Evolutionary conservation across 1,140 invertebrate genomes (phyloP).

Genomic region (Apis cerana): DNA sequence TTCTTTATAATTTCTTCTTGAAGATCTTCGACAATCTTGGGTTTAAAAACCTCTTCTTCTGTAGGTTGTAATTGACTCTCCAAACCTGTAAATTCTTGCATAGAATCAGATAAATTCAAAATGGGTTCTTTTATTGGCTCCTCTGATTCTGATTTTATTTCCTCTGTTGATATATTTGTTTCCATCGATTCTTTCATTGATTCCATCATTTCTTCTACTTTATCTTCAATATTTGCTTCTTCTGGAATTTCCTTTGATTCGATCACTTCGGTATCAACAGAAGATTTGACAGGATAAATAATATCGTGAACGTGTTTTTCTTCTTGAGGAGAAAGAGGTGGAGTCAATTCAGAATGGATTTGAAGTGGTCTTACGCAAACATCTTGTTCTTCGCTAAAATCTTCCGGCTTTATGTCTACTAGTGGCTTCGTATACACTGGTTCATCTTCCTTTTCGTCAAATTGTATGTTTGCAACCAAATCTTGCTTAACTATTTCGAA

Average conservation of each 20-base stretch:
- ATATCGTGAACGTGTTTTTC: background rate
- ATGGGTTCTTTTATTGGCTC: background rate
- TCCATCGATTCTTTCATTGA: background rate
- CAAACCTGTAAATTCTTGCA: conserved; percentile 72
- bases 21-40: background rate
- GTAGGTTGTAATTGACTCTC: conserved; percentile 42
- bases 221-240: background rate
- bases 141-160: background rate
- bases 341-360: background rate
- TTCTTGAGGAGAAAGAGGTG: background rate
- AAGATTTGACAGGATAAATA: background rate
- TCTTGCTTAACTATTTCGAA: background rate
- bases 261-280: background rate
- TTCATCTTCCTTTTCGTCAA: background rate
- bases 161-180: background rate
- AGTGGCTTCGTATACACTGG: background rate
- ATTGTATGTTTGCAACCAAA: background rate
- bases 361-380: background rate
- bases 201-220: background rate
- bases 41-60: background rate
- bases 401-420: background rate
- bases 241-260: background rate
- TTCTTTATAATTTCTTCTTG: background rate
- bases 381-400: background rate
- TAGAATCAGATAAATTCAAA: conserved; percentile 68